Conservation (phyloP, 2,888 invertebrate genomes). For the Sympetrum striolatum region DNA sequence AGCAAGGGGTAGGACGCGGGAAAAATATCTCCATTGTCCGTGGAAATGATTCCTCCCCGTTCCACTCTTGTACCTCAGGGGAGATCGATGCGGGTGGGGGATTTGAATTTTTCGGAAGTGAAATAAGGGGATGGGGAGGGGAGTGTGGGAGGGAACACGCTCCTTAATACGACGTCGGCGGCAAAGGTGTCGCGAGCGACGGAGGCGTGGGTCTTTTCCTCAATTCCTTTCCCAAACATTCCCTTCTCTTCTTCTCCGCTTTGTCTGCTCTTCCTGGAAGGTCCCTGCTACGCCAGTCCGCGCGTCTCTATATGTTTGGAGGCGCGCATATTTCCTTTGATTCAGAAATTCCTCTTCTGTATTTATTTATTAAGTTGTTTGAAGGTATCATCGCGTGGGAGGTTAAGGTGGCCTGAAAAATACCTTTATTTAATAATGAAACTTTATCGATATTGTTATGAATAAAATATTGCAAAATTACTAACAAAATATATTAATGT, state of each 20-base stretch:
- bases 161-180: conserved; percentile 11
- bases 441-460: too few species aligned
- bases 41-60: conserved; percentile 11
- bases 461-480: too few species aligned
- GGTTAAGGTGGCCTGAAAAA: too few species aligned
- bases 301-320: background rate
- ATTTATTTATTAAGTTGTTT: too few species aligned
- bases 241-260: background rate
- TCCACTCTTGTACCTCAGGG: background rate
- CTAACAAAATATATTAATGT: too few species aligned
- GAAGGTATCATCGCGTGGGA: too few species aligned
- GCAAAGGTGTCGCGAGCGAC: background rate
- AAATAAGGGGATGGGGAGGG: background rate
- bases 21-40: conserved; percentile 35
- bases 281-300: too few species aligned
- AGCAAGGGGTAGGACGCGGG: background rate
- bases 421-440: too few species aligned
- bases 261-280: background rate
- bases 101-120: background rate
- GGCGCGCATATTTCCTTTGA: too few species aligned
- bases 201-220: background rate
- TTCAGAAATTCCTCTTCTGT: too few species aligned
- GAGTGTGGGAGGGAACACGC: background rate
- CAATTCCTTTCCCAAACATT: background rate
- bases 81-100: background rate